Base-by-base conservation (phyloP, 2,113 vertebrate species). In the Pollachius pollachius region DNA sequence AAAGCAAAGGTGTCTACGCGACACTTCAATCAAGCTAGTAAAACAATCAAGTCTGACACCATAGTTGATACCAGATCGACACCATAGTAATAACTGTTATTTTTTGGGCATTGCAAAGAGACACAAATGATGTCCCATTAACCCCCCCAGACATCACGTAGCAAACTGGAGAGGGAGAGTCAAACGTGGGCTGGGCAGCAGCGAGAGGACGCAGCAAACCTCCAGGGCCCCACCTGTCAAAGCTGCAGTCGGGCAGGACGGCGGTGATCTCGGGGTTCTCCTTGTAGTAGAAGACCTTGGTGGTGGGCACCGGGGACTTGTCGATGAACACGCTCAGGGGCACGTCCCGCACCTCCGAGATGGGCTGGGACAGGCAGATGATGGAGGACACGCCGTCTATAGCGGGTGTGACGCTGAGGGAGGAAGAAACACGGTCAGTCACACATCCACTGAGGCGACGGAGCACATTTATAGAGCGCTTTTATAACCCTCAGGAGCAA, bases 221-320 rank as follows among this genome's bases (percentile, higher is more conserved):
- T 4, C 5, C 30, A 67, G 9, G 58, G 56, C 17, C 57, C 15
- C 70, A 94, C 93, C 90, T 91, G 84, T 90, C 86, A 74, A 92
- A 96, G 85, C 94, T 95, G 81, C 97, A 99, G 76, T 84, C 89
- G 0, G 97, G 97, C 15, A 72, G 59, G 3, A 98, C 83, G 0
- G 83, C 64, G 0, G 85, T 83, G 37, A 99, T 84, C 1, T 85
- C 16, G 0, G 96, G 97, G 18, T 95, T 87, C 15, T 95, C 92
- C 74, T 84, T 93, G 84, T 97, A 98, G 63, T 91, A 83, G 83
- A 98, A 99, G 34, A 88, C 87, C 85, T 89, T 86, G 3, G 92
- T 93, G 0, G 91, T 93, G 3, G 19, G 84, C n/a, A 95, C 90
- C 3, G 80, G 65, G 27, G 94, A 92, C 60, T 90, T 94, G 2